A percentile compares a stretch with the other conserved stretches of the same genome.
Evolutionary conservation across 2,113 vertebrate genomes (phyloP).

Genomic region (Chlorocebus sabaeus): DNA sequence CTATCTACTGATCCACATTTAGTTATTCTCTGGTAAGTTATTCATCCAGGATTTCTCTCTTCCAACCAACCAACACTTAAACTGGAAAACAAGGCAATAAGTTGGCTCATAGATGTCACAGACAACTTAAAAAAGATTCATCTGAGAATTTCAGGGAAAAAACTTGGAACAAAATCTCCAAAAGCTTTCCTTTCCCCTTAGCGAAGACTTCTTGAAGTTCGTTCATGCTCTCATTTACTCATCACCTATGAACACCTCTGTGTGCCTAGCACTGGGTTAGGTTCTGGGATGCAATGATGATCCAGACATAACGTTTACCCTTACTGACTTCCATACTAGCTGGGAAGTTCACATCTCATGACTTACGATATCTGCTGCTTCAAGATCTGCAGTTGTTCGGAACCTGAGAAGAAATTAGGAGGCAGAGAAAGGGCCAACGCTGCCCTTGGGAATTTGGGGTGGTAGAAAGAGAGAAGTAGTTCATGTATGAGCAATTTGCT

Average conservation of each 20-base stretch:
- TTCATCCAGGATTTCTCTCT: not conserved
- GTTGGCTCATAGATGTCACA: not conserved
- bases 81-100: not conserved
- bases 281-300: not conserved
- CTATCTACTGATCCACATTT: not conserved
- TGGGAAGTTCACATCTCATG: not conserved
- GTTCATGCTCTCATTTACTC: not conserved
- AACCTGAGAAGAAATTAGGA: not conserved
- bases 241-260: not conserved
- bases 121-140: not conserved
- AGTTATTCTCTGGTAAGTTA: not conserved
- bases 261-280: not conserved
- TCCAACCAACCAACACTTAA: not conserved
- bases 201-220: not conserved
- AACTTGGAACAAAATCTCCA: not conserved
- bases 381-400: not conserved
- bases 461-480: not conserved
- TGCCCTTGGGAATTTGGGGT: not conserved
- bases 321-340: not conserved
- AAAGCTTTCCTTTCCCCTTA: not conserved
- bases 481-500: not conserved
- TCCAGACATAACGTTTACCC: not conserved
- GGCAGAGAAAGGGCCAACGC: not conserved
- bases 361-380: not conserved
- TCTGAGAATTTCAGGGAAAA: not conserved